Percentiles rank a stretch among this genome's conserved stretches.
phyloP scores from a whole-genome alignment of 2,888 invertebrate species.

The Nebria salina region DNA sequence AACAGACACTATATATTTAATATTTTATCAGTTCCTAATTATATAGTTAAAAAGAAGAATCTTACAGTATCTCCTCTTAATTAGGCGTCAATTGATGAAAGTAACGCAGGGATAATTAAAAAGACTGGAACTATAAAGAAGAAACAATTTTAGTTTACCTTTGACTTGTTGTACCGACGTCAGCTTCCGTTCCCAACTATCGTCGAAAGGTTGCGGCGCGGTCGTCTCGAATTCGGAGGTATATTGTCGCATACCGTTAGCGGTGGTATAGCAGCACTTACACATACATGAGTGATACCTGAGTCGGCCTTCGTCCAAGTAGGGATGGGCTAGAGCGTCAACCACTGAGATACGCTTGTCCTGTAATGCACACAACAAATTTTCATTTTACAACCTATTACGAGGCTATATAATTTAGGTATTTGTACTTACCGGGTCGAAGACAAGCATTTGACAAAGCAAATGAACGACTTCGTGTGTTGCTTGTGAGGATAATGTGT shows the following conservation, averaged over 20 bases:
- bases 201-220: constrained; percentile 91
- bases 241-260: constrained; percentile 84
- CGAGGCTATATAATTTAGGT: constrained; percentile 19
- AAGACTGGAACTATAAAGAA: background rate
- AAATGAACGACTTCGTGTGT: constrained; percentile 98
- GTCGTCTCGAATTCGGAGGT: constrained; percentile 91
- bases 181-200: constrained; percentile 96
- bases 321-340: constrained; percentile 96
- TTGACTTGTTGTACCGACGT: constrained; percentile 93
- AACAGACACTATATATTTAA: too few species aligned
- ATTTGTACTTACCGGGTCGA: constrained; percentile 86
- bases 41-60: background rate
- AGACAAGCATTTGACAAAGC: constrained; percentile 96
- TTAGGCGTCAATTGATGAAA: background rate
- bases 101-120: background rate
- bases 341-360: constrained; percentile 94
- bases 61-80: background rate
- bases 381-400: constrained; percentile 12
- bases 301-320: constrained; percentile 96
- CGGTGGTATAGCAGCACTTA: constrained; percentile 91
- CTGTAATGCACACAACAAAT: constrained; percentile 61
- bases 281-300: constrained; percentile 99
- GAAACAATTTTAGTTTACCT: constrained; percentile 68
- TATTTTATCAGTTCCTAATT: too few species aligned
- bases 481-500: constrained; percentile 88